Conservation (phyloP, 1,140 invertebrate species). For the Plectrocnemia conspersa region DNA sequence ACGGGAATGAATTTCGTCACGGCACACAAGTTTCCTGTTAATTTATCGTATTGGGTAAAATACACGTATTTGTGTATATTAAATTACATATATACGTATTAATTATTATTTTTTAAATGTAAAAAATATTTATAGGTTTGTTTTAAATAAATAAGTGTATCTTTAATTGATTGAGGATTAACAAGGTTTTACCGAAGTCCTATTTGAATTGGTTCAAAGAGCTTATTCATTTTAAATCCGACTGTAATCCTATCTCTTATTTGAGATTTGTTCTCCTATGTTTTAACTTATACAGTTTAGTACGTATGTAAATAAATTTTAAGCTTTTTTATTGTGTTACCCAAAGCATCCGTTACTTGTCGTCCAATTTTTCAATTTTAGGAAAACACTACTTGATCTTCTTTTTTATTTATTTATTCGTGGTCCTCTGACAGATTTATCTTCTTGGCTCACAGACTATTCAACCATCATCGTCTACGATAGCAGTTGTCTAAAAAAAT, state of each 20-base stretch:
- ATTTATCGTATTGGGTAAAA: too few species aligned
- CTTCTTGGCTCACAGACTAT: slow-evolving; percentile 7
- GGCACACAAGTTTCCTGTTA: too few species aligned
- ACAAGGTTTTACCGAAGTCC: not conserved
- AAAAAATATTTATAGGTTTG: not conserved
- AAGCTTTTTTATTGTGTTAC: too few species aligned
- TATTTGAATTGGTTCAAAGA: not conserved
- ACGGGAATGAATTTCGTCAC: too few species aligned
- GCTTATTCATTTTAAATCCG: too few species aligned
- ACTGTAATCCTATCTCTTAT: too few species aligned
- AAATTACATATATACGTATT: too few species aligned
- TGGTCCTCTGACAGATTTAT: slow-evolving; percentile 11
- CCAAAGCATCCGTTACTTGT: not conserved
- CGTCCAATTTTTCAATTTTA: not conserved
- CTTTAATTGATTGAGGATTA: not conserved
- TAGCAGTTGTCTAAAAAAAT: not conserved
- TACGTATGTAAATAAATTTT: too few species aligned
- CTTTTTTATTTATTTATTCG: too few species aligned
- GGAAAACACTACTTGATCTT: not conserved
- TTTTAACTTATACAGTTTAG: too few species aligned
- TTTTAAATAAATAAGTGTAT: not conserved
- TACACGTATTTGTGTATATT: too few species aligned
- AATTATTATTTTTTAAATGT: not conserved
- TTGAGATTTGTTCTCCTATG: too few species aligned
- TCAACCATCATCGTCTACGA: slow-evolving; percentile 6